Evolutionary conservation across 1,140 invertebrate species (phyloP).

Genomic region (Harlomillsia oculata): DNA sequence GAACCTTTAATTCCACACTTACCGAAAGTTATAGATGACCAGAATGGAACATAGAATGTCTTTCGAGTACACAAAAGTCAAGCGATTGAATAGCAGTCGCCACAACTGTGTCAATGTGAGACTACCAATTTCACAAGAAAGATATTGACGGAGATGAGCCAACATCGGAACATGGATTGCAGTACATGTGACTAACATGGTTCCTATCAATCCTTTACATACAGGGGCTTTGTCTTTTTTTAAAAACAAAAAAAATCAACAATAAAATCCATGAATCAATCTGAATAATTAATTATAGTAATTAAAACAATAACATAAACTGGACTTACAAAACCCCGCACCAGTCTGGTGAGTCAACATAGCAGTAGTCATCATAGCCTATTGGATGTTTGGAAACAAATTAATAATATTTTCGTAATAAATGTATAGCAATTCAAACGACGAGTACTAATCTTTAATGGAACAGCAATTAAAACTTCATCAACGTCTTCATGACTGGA

Average conservation of each 20-base stretch:
- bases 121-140: conserved; percentile 41
- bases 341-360: conserved; percentile 40
- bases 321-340: conserved; percentile 42
- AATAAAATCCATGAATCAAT: background rate
- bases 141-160: conserved; percentile 40
- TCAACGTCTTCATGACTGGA: too few species aligned
- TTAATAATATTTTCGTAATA: background rate
- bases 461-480: too few species aligned
- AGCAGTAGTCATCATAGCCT: conserved; percentile 38
- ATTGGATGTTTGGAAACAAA: too few species aligned
- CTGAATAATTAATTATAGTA: background rate
- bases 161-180: conserved; percentile 44
- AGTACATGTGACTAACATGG: conserved; percentile 44
- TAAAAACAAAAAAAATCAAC: conserved; percentile 5
- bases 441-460: too few species aligned
- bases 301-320: background rate
- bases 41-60: conserved; percentile 46
- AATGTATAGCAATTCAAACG: background rate
- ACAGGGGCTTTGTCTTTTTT: conserved; percentile 45
- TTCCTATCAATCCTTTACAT: conserved; percentile 43
- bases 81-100: conserved; percentile 43
- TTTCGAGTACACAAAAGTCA: conserved; percentile 47
- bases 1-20: conserved; percentile 9
- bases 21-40: conserved; percentile 49
- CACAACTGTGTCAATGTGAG: conserved; percentile 42